Conservation (phyloP, 2,797 vertebrate species). For the Nannoperca obscura region DNA sequence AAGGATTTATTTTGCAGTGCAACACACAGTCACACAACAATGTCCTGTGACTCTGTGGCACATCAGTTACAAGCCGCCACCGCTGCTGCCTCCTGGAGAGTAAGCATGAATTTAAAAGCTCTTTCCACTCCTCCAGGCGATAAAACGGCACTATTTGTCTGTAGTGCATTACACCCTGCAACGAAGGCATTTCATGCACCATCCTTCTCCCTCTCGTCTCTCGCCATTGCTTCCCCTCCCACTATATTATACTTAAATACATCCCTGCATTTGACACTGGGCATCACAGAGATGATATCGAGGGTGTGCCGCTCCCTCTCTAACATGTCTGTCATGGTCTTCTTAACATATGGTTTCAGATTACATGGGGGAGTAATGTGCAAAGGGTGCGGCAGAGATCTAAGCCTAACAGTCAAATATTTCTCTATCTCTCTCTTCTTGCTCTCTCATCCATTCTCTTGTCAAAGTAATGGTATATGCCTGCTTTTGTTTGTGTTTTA, state of each 20-base stretch:
- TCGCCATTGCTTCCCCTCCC: conserved; percentile 45
- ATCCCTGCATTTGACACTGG: conserved; percentile 60
- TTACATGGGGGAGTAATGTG: conserved; percentile 44
- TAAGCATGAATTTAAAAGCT: conserved; percentile 81
- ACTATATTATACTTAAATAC: conserved; percentile 72
- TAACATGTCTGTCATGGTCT: conserved; percentile 46
- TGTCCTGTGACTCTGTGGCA: conserved; percentile 59
- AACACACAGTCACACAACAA: conserved; percentile 54
- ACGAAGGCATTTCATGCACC: conserved; percentile 68
- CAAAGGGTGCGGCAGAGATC: conserved; percentile 18
- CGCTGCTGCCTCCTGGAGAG: conserved; percentile 64
- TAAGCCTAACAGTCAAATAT: not conserved
- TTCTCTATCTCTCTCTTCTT: not conserved
- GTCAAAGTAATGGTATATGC: conserved; percentile 18
- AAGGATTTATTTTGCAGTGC: conserved; percentile 43
- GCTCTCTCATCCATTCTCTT: conserved; percentile 6
- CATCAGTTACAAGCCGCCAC: conserved; percentile 65
- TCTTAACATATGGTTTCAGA: conserved; percentile 48
- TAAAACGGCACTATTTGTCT: conserved; percentile 78
- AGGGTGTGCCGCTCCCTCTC: conserved; percentile 25
- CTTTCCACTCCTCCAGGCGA: conserved; percentile 69
- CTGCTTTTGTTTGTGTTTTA: conserved; percentile 27
- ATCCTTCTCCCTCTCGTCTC: conserved; percentile 54
- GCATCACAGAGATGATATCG: conserved; percentile 60
- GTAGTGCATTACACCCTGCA: conserved; percentile 72